Conservation (phyloP, 2,888 invertebrate genomes). For the Sinopyrophorus schimmeli region DNA sequence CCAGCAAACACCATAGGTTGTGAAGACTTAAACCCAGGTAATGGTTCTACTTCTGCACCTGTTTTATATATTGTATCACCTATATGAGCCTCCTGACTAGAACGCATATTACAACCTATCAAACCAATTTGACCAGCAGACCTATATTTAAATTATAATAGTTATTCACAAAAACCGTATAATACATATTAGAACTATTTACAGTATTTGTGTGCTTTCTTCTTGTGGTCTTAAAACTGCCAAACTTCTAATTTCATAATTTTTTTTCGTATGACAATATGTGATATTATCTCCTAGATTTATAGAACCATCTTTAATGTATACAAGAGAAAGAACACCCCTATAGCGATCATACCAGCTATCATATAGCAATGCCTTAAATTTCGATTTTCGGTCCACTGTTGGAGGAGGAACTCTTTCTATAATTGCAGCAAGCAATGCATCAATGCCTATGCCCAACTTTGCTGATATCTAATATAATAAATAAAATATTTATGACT, state of each 20-base stretch:
- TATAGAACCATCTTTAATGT: constrained; percentile 76
- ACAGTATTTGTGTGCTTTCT: constrained; percentile 66
- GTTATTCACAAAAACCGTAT: constrained; percentile 37
- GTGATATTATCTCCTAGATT: constrained; percentile 75
- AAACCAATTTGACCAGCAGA: constrained; percentile 93
- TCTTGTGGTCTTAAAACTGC: constrained; percentile 81
- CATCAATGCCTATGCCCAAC: constrained; percentile 79
- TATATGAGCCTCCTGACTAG: constrained; percentile 71
- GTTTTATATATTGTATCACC: constrained; percentile 75
- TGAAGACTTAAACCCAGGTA: constrained; percentile 68
- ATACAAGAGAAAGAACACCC: constrained; percentile 77
- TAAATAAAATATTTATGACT: too few species aligned
- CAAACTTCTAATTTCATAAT: constrained; percentile 77
- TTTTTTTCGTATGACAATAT: constrained; percentile 71
- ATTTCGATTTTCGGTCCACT: constrained; percentile 62
- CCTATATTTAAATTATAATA: constrained; percentile 48
- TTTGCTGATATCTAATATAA: constrained; percentile 80
- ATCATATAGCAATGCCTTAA: constrained; percentile 88
- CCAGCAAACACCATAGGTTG: constrained; percentile 88
- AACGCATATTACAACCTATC: constrained; percentile 78
- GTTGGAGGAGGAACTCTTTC: constrained; percentile 76
- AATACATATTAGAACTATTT: constrained; percentile 42
- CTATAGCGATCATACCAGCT: constrained; percentile 91
- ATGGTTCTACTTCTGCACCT: constrained; percentile 59
- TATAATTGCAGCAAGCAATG: constrained; percentile 77